These are phyloP conservation scores for Mesorhabditis spiculigera DNA, from an alignment of 2,888 invertebrate species.

Conservation along the genomic window DNA sequence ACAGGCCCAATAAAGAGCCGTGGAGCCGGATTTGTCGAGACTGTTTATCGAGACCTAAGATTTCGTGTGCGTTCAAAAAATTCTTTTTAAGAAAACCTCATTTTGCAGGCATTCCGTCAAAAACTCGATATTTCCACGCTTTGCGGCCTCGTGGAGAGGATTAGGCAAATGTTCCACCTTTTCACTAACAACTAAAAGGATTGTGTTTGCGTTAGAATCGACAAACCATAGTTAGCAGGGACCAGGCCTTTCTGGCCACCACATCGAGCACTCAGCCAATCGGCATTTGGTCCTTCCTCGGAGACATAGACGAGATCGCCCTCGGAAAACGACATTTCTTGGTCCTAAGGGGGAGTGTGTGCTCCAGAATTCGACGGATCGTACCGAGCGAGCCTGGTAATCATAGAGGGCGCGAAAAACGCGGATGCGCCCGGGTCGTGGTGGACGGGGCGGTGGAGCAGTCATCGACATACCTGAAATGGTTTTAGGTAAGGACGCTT, in stretches of 20 bases:
- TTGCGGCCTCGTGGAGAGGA: conserved; percentile 71
- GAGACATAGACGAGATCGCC: conserved; percentile 64
- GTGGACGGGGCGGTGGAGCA: conserved; percentile 42
- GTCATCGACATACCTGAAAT: conserved; percentile 5
- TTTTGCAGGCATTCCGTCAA: conserved; percentile 67
- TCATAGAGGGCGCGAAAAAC: conserved; percentile 47
- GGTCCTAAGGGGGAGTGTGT: conserved; percentile 17
- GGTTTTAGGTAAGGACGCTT: too few species aligned
- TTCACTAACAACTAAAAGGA: conserved; percentile 40
- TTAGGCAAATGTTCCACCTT: conserved; percentile 65
- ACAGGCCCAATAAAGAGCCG: conserved; percentile 71
- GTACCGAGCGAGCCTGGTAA: conserved; percentile 38
- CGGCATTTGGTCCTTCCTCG: conserved; percentile 42
- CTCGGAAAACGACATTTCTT: conserved; percentile 70
- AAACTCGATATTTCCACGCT: conserved; percentile 68
- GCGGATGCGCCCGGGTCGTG: conserved; percentile 52
- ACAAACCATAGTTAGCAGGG: conserved; percentile 38
- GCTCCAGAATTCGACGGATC: background rate
- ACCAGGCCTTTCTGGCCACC: conserved; percentile 42
- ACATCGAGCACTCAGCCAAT: conserved; percentile 41
- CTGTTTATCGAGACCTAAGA: conserved; percentile 67
- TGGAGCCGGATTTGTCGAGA: conserved; percentile 69
- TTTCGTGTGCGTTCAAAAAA: background rate
- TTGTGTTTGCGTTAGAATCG: background rate
- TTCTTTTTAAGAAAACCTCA: conserved; percentile 61